phyloP scores from a whole-genome alignment of 2,113 vertebrate genomes.

The Leuciscus idus region DNA sequence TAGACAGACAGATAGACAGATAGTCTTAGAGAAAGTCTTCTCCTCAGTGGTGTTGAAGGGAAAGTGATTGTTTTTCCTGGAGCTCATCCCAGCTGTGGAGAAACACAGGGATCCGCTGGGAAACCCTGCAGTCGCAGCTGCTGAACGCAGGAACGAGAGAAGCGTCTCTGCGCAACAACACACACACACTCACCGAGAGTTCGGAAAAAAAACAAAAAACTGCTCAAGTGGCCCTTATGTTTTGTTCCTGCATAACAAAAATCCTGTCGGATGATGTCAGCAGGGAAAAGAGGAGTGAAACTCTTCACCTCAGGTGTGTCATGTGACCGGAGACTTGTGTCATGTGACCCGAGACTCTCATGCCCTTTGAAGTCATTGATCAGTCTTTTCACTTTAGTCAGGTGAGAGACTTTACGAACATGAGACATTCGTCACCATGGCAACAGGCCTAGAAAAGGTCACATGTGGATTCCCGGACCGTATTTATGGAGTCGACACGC shows the following conservation, averaged over 20 bases:
- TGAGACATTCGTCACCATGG: constrained; percentile 48
- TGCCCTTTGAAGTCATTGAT: background rate
- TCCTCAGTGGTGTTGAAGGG: background rate
- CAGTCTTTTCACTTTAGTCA: background rate
- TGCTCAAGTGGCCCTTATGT: background rate
- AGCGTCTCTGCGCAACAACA: too few species aligned
- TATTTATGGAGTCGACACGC: background rate
- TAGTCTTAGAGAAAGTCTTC: background rate
- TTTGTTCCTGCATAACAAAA: background rate
- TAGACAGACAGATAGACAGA: background rate
- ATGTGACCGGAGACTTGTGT: too few species aligned
- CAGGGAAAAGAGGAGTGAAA: background rate
- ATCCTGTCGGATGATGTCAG: background rate
- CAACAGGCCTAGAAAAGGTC: constrained; percentile 45
- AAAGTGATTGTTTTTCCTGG: constrained; percentile 42
- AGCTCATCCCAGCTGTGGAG: constrained; percentile 32
- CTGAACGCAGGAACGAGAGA: background rate
- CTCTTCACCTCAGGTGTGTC: too few species aligned
- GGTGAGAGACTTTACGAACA: background rate
- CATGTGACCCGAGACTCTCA: too few species aligned
- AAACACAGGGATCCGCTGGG: constrained; percentile 34
- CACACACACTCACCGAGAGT: too few species aligned
- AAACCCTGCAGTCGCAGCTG: constrained; percentile 12
- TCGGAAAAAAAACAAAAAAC: too few species aligned
- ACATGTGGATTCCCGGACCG: background rate